phyloP scores from a whole-genome alignment of 1,140 invertebrate genomes.

The Solen grandis region DNA sequence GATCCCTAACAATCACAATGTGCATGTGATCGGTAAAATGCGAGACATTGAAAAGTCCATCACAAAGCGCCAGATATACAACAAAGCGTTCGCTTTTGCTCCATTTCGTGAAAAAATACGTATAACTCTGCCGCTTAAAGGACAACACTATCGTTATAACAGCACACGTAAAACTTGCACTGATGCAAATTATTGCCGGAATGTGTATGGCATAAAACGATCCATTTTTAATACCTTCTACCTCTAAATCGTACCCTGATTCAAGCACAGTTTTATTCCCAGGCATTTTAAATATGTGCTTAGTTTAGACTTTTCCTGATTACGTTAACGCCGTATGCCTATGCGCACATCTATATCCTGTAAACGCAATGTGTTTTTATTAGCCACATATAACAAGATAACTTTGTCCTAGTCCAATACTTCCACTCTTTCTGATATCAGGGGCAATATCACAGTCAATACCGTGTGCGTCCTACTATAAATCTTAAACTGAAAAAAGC shows the following conservation, averaged over 20 bases:
- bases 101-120: constrained; percentile 50
- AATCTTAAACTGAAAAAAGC: no score
- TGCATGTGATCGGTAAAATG: constrained; percentile 58
- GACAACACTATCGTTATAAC: constrained; percentile 44
- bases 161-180: constrained; percentile 51
- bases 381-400: no score
- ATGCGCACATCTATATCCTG: no score
- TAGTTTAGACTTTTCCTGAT: no score
- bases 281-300: no score
- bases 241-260: constrained; percentile 49
- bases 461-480: no score
- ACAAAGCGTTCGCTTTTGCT: constrained; percentile 59
- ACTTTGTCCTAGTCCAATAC: no score
- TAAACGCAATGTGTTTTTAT: no score
- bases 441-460: no score
- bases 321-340: no score
- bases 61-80: constrained; percentile 60
- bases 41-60: constrained; percentile 55
- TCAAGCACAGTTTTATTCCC: no score
- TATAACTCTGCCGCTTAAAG: constrained; percentile 40
- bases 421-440: no score
- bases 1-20: constrained; percentile 53
- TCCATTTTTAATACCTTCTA: constrained; percentile 52
- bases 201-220: constrained; percentile 57
- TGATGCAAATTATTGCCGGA: constrained; percentile 56